Base-by-base conservation (phyloP, 2,113 vertebrate genomes). In the Dermatemys mawii region DNA sequence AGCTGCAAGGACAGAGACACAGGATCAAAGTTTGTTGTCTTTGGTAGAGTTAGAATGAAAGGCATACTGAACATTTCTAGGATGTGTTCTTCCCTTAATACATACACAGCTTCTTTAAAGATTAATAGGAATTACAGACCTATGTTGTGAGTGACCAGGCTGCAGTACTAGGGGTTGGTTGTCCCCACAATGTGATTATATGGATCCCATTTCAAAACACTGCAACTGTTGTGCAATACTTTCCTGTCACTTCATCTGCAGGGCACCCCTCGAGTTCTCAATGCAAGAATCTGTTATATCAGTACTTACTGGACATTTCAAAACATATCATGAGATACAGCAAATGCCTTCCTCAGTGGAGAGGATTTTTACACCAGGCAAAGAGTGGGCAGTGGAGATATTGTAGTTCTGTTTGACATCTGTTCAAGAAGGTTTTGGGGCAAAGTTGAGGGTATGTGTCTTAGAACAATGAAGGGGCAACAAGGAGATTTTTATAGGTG, bases 161-260 rank as follows among this genome's bases (percentile, higher is more conserved):
- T 35, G 0, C 70, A 10, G 35, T 67, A 35, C 38, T 0, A 5
- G 29, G 24, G 38, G 41, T n/a, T 78, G 79, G 8, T 6, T 12
- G 22, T 75, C 73, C 83, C 29, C 14, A 49, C 13, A 81, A 5
- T 81, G 79, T 53, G 22, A 41, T 16, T 38, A 38, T 13, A 17
- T 21, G 17, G n/a, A 53, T 38, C 38, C 35, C 26, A 55, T 1
- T 2, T 51, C 6, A 35, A 67, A 44, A 29, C 19, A 27, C 11
- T 44, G 32, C 14, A 51, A 8, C 35, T 83, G 35, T n/a, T 89
- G 70, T 10, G 24, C 50, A 4, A 44, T 35, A 14, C 60, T 54
- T 83, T 27, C 46, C 50, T 50, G 26, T 50, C 87, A n/a, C 29
- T 86, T 51, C 1, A 0, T 3, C 19, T 6, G 4, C 32, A 24